A percentile compares a stretch with the other conserved stretches of the same genome.
phyloP scores from a whole-genome alignment of 2,113 vertebrate species.

The Leptobrachium ailaonicum region DNA sequence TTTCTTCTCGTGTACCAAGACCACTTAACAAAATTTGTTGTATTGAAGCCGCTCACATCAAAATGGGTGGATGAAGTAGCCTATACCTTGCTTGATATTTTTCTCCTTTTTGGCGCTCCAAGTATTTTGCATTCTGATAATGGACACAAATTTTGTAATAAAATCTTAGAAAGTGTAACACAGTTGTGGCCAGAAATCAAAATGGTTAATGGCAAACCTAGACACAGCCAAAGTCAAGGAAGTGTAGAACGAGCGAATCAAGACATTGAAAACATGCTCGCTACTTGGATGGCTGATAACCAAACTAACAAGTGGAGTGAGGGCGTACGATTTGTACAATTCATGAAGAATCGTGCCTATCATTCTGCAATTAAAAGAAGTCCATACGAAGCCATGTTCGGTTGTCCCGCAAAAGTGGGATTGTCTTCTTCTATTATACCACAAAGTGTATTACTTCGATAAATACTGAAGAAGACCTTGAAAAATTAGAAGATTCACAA shows the following conservation, averaged over 20 bases:
- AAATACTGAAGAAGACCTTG: not conserved
- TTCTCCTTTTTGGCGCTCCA: conserved; percentile 37
- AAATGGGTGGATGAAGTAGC: conserved; percentile 37
- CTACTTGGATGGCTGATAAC: conserved; percentile 25
- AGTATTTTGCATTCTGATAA: conserved; percentile 26
- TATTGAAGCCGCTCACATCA: conserved; percentile 44
- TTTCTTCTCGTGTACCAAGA: conserved; percentile 49
- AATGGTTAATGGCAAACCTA: conserved; percentile 33
- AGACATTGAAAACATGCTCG: conserved; percentile 15
- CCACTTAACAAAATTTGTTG: conserved; percentile 41
- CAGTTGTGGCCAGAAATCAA: conserved; percentile 5
- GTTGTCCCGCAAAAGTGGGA: not conserved
- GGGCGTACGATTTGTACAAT: conserved; percentile 1
- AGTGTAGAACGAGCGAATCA: not conserved
- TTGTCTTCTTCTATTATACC: not conserved
- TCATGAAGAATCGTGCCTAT: conserved; percentile 11
- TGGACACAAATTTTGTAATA: conserved; percentile 47
- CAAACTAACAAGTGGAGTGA: not conserved
- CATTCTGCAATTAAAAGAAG: not conserved
- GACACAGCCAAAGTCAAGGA: conserved; percentile 37
- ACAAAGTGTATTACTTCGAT: not conserved
- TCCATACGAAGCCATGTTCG: conserved; percentile 6
- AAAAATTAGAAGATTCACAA: not conserved
- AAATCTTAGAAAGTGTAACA: not conserved
- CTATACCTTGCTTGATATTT: conserved; percentile 50